phyloP scores from a whole-genome alignment of 1,140 invertebrate species.

The Reticulitermes speratus region DNA sequence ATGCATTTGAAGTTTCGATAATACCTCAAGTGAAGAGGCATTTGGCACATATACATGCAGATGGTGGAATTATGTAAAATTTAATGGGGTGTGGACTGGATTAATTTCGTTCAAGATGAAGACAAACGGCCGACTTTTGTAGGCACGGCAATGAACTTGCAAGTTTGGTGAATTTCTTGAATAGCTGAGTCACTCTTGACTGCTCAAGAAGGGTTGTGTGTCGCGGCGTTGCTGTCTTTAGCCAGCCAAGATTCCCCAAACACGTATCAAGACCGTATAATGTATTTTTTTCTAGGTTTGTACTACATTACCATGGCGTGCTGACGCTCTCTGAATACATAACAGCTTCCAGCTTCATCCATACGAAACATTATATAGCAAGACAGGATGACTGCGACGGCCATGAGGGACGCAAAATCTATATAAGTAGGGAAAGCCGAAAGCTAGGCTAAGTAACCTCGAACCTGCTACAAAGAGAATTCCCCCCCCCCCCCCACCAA shows the following conservation, averaged over 20 bases:
- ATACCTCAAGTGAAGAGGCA: not conserved
- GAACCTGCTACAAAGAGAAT: not conserved
- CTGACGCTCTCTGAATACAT: no score
- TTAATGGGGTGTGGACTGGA: not conserved
- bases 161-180: not conserved
- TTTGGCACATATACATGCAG: not conserved
- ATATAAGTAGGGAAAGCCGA: not conserved
- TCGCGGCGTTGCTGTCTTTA: no score
- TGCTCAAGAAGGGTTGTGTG: no score
- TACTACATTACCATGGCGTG: no score
- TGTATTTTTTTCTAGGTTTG: no score
- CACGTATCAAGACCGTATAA: no score
- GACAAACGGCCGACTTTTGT: not conserved
- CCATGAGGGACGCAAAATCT: not conserved
- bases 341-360: no score
- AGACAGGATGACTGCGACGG: no score
- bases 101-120: not conserved
- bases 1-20: not conserved
- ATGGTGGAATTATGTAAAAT: not conserved
- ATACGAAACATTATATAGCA: no score
- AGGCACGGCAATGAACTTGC: not conserved
- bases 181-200: no score
- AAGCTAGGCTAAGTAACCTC: conserved; percentile 1
- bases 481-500: not conserved
- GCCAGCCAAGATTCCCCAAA: no score